Base-by-base conservation (phyloP, 2,888 invertebrate species). In the Itoplectis maculator region DNA sequence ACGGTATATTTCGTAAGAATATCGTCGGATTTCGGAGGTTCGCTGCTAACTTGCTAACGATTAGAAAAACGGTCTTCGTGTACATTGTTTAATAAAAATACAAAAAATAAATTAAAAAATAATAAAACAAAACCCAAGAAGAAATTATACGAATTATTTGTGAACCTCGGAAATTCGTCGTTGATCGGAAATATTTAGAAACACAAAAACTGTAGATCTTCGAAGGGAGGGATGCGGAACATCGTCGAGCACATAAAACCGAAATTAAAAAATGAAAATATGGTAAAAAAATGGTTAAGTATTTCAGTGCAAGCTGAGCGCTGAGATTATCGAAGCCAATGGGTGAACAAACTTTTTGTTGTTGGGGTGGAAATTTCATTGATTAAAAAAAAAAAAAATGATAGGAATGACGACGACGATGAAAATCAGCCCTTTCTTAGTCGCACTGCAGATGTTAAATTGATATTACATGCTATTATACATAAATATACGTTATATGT, bases 21-120 rank as follows among this genome's bases (percentile, higher is more conserved):
- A 54, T 56, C 70, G 54, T 56, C 70, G 70, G 18, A 70, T 70
- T 70, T 70, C 70, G 11, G 56, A 56, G 56, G 15, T 70, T 56
- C 70, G 37, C 61, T 18, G 9, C 18, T 42, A 11, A 29, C 15
- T n/a, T 56, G 23, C 37, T 18, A 40, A 37, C 7, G 6, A 1
- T n/a, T 69, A 20, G 40, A 20, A 45, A 51, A 54, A 29, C n/a
- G 5, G n/a, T 69, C 51, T 54, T 69, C 69, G 54, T 69, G 51
- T 69, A 54, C 37, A 40, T 69, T 70, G n/a, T 23, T 70, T 40
- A 54, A 69, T 20, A 54, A n/a, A n/a, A n/a, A n/a, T n/a, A n/a
- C n/a, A n/a, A n/a, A n/a, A n/a, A n/a, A n/a, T n/a, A n/a, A n/a
- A n/a, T n/a, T n/a, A n/a, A n/a, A n/a, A n/a, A n/a, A n/a, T n/a